Base-by-base conservation (phyloP, 2,113 vertebrate genomes). In the Sardina pilchardus region DNA sequence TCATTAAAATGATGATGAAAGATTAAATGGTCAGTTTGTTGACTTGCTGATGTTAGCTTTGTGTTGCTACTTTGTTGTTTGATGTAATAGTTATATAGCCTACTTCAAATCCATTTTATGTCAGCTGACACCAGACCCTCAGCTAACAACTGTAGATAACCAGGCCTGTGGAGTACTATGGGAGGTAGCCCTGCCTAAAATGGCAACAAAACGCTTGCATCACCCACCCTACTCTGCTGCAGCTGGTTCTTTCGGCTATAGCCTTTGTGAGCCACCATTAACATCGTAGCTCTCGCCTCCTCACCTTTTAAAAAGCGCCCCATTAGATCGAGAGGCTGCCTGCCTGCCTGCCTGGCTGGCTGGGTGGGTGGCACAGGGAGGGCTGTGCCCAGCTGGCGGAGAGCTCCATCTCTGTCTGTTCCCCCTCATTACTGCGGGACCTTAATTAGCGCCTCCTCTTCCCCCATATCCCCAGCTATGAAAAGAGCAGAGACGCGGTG, bases 201-300 rank as follows among this genome's bases (percentile, higher is more conserved):
- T 30, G 63, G 26, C 63, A 67, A 67, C 14, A 7, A 26, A 30
- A 12, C n/a, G 1, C 30, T 26, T 30, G 9, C n/a, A n/a, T 67
- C 63, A 67, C n/a, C 24, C 63, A 48, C 47, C 39, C 39, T 50
- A 14, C 16, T 50, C 16, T 50, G 56, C 56, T 67, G 26, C 63
- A 67, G 24, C 63, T 67, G 63, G 63, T 26, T 67, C n/a, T 67
- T 67, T 30, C 26, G 63, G n/a, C 26, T 67, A 67, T 67, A 67
- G 63, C n/a, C 63, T 67, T 67, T 67, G 63, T 67, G 63, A 67
- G 63, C 63, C n/a, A 30, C 26, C 63, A 67, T 67, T 67, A 67
- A n/a, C n/a, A 67, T 67, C 63, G 12, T 30, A 67, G 26, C 63
- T 30, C 63, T 67, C 56, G 56, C 6, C 56, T 59, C 63, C 8